These are phyloP conservation scores for Agriopis leucophaearia DNA, from an alignment of 2,888 invertebrate genomes.

Conservation along the genomic window DNA sequence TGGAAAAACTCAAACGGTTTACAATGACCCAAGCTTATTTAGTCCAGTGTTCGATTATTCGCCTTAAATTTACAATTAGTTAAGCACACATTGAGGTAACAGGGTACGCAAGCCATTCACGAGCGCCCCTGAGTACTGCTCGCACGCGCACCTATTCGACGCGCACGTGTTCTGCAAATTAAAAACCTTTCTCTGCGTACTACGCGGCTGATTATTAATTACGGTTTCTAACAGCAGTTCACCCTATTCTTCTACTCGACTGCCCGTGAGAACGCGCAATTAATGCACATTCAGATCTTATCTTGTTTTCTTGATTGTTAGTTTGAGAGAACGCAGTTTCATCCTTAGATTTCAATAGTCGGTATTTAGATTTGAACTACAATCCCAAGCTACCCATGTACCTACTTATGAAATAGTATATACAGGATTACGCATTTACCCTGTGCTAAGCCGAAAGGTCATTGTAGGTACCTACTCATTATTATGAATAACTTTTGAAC, in stretches of 20 bases:
- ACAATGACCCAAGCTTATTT: conserved; percentile 2
- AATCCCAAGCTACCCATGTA: not conserved
- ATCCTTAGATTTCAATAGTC: not conserved
- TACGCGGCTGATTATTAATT: conserved; percentile 73
- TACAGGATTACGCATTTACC: no score
- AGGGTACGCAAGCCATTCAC: conserved; percentile 23
- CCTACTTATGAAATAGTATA: no score
- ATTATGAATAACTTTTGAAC: no score
- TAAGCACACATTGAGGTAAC: conserved; percentile 34
- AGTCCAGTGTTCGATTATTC: not conserved
- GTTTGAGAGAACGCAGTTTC: not conserved
- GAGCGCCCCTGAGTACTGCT: conserved; percentile 41
- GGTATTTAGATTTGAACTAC: not conserved
- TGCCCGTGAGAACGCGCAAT: conserved; percentile 71
- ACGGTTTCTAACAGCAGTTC: conserved; percentile 54
- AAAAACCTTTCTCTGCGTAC: conserved; percentile 71
- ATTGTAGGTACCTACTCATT: no score
- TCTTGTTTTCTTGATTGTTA: conserved; percentile 36
- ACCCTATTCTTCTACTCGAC: conserved; percentile 34
- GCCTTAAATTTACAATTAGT: conserved; percentile 22
- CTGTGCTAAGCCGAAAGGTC: no score
- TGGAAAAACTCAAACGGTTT: not conserved
- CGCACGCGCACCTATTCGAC: conserved; percentile 76
- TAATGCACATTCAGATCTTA: conserved; percentile 59
- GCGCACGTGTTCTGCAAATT: conserved; percentile 81